phyloP scores from a whole-genome alignment of 2,888 invertebrate species.

The Endotricha flammealis region DNA sequence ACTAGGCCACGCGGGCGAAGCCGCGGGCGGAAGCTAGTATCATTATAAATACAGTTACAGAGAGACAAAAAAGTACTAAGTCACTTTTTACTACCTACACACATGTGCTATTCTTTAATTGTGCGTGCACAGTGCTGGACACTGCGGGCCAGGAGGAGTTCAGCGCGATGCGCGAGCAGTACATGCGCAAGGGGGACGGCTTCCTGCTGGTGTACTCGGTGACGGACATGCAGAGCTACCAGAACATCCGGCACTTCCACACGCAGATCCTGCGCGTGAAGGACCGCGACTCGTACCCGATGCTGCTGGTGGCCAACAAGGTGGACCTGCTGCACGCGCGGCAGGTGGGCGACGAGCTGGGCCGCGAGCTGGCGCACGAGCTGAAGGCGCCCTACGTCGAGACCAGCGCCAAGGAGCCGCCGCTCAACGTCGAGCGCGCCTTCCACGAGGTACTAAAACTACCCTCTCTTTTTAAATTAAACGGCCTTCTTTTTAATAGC shows the following conservation, averaged over 20 bases:
- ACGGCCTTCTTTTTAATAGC: too few relatives aligned
- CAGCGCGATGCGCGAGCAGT: conserved; percentile 95
- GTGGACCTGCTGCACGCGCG: conserved; percentile 89
- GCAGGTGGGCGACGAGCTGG: conserved; percentile 89
- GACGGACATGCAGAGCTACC: conserved; percentile 93
- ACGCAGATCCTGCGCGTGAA: conserved; percentile 94
- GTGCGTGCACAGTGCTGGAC: conserved; percentile 86
- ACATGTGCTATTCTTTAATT: too few relatives aligned
- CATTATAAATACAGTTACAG: too few relatives aligned
- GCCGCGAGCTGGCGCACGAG: conserved; percentile 85
- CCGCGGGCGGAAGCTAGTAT: too few relatives aligned
- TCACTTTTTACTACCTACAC: too few relatives aligned
- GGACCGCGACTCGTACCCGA: conserved; percentile 92
- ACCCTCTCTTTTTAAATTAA: too few relatives aligned
- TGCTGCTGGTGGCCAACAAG: conserved; percentile 96
- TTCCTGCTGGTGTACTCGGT: conserved; percentile 96
- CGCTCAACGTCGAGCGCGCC: conserved; percentile 91
- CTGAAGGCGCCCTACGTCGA: conserved; percentile 90
- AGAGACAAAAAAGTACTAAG: too few relatives aligned
- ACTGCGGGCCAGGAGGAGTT: too few relatives aligned
- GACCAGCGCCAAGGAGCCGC: conserved; percentile 95
- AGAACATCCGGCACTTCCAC: conserved; percentile 92
- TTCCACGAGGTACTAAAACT: conserved; percentile 89
- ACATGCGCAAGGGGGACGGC: conserved; percentile 95
- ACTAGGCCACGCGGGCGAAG: too few relatives aligned